Evolutionary conservation across 2,888 invertebrate species (phyloP).

Genomic region (Amiota mariae): DNA sequence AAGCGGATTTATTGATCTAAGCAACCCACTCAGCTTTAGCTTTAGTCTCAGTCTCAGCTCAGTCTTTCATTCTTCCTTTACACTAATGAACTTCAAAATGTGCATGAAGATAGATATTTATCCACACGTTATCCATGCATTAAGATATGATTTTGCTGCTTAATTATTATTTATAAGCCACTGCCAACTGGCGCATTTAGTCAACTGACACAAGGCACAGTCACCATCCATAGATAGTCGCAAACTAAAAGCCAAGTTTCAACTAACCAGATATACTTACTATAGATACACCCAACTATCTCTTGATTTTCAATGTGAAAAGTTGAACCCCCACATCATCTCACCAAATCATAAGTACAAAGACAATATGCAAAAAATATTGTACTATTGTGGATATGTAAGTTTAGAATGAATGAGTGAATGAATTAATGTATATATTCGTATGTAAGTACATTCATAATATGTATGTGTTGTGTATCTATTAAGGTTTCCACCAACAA

Average conservation of each 20-base stretch:
- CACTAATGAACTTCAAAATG: conserved; percentile 23
- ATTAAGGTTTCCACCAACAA: conserved; percentile 27
- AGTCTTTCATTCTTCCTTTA: too few species aligned
- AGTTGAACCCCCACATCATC: conserved; percentile 1
- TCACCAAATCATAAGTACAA: not conserved
- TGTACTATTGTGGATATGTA: not conserved
- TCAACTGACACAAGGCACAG: conserved; percentile 1
- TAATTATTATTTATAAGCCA: conserved; percentile 29
- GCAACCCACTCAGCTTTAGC: not conserved
- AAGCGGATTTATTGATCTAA: conserved; percentile 25
- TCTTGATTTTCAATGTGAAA: not conserved
- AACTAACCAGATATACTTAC: not conserved
- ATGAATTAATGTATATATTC: conserved; percentile 10
- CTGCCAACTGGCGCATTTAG: conserved; percentile 17
- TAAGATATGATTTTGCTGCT: conserved; percentile 13
- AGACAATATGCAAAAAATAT: not conserved
- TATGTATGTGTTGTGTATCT: not conserved
- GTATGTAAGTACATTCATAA: not conserved
- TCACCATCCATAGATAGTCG: conserved; percentile 2
- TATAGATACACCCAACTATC: not conserved
- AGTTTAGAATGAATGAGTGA: conserved; percentile 10
- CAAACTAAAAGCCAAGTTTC: not conserved
- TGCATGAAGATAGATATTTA: conserved; percentile 5
- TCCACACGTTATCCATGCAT: conserved; percentile 23
- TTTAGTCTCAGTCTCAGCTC: too few species aligned